Conservation (phyloP, 2,797 vertebrate species). For the Tympanoctomys barrerae region DNA sequence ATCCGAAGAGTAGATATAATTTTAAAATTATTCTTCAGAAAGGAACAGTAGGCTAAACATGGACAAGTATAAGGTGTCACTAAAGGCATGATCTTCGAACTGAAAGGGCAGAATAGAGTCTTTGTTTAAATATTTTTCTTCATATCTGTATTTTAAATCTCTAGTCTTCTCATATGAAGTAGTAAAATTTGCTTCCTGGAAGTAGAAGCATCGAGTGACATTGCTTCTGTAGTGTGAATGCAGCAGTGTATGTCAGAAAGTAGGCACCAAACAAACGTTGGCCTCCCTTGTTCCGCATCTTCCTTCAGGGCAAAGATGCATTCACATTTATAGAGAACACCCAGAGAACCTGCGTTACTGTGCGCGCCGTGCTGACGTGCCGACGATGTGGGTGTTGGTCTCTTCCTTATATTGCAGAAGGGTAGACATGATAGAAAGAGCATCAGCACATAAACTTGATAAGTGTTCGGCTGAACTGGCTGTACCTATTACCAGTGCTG, state of each 20-base stretch:
- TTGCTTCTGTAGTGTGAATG: fast-evolving
- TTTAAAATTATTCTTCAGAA: not conserved
- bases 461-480: conserved; percentile 29
- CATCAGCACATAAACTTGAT: not conserved
- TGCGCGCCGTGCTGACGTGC: no score
- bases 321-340: not conserved
- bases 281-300: not conserved
- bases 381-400: not conserved
- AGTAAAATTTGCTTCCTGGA: not conserved
- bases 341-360: fast-evolving
- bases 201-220: not conserved
- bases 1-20: not conserved
- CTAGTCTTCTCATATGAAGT: not conserved
- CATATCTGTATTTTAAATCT: not conserved
- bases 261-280: not conserved
- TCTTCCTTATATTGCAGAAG: not conserved
- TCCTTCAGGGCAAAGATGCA: not conserved
- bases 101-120: not conserved
- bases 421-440: not conserved
- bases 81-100: not conserved
- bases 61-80: fast-evolving
- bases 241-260: not conserved
- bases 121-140: conserved; percentile 1
- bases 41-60: not conserved
- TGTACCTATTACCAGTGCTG: conserved; percentile 39